Conservation (phyloP, 2,113 vertebrate genomes). For the Puma concolor region DNA sequence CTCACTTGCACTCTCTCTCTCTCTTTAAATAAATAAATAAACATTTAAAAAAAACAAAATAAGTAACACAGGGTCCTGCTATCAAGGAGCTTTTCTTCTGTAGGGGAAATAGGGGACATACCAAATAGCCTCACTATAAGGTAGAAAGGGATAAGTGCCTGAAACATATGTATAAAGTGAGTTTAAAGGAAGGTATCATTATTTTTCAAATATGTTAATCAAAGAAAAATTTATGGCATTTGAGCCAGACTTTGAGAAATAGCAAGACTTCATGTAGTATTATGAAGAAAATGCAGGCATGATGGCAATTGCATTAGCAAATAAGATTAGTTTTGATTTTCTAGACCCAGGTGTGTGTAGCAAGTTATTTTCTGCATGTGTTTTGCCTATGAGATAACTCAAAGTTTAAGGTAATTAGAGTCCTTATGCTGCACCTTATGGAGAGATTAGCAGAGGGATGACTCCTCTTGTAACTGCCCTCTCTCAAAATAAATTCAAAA, state of each 20-base stretch:
- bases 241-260: background rate
- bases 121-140: background rate
- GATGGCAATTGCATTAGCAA: background rate
- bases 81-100: background rate
- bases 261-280: background rate
- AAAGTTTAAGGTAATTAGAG: background rate
- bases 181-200: background rate
- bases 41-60: background rate
- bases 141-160: background rate
- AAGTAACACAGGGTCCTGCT: background rate
- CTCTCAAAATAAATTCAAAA: background rate
- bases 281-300: background rate
- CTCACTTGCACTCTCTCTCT: too few species aligned
- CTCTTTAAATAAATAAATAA: too few species aligned
- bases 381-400: background rate
- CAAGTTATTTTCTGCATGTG: background rate
- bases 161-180: background rate
- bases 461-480: background rate
- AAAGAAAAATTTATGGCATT: background rate
- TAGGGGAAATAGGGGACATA: background rate
- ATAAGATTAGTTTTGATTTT: constrained; percentile 11
- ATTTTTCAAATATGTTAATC: background rate
- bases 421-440: background rate
- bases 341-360: background rate
- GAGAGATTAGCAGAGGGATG: background rate